These are phyloP conservation scores for Hydropotes inermis DNA, from an alignment of 2,113 vertebrate species.

Conservation along the genomic window DNA sequence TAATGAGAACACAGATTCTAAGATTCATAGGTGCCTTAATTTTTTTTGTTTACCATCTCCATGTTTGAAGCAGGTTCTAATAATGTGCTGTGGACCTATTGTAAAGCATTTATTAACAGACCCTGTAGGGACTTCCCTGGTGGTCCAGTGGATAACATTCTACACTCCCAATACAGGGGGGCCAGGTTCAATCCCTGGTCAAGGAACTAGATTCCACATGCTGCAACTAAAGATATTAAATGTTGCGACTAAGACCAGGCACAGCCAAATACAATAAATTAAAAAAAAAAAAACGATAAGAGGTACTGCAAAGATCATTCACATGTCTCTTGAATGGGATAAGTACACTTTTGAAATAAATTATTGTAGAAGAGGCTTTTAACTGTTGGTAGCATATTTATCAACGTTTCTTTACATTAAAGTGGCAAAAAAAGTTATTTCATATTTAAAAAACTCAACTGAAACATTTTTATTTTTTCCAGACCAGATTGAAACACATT, in stretches of 20 bases:
- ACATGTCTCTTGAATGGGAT: neutral
- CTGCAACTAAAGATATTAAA: neutral
- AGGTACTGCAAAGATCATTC: neutral
- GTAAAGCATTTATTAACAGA: neutral
- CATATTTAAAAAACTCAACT: neutral
- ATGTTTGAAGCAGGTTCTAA: neutral
- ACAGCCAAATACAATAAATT: neutral
- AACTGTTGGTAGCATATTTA: neutral
- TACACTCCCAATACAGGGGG: neutral
- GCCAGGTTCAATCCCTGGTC: neutral
- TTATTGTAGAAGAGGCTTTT: neutral
- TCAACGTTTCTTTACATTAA: neutral
- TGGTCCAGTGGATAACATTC: neutral
- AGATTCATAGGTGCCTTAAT: neutral
- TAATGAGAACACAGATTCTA: slow-evolving; percentile 35
- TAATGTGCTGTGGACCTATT: neutral
- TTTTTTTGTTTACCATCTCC: slow-evolving; percentile 11
- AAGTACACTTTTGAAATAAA: neutral
- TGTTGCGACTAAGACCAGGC: neutral
- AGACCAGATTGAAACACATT: neutral
- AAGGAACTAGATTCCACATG: neutral
- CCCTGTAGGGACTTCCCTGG: neutral
- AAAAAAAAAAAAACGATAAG: neutral
- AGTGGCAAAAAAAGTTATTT: neutral
- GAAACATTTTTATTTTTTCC: neutral